phyloP scores from a whole-genome alignment of 2,888 invertebrate genomes.

The Pharmacophagus antenor region DNA sequence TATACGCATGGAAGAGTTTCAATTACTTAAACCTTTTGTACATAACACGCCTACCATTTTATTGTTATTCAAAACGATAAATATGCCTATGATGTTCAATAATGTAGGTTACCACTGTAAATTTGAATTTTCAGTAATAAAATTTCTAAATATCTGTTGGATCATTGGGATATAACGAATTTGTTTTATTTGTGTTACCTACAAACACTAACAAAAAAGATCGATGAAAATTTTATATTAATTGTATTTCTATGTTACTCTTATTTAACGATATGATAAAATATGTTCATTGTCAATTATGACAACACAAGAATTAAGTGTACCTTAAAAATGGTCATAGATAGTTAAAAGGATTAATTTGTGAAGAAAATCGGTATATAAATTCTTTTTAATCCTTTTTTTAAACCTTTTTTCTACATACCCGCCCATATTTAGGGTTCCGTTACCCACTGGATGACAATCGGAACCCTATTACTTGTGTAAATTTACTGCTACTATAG shows the following conservation, averaged over 20 bases:
- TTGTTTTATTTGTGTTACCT: conserved; percentile 61
- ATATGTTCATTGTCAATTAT: background rate
- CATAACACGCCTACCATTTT: conserved; percentile 63
- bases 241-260: no score
- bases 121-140: conserved; percentile 69
- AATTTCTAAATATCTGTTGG: conserved; percentile 71
- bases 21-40: conserved; percentile 61
- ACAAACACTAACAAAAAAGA: background rate
- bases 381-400: no score
- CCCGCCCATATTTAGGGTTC: no score
- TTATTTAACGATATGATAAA: background rate
- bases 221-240: background rate
- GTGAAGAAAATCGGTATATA: no score
- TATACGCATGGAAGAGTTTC: conserved; percentile 53
- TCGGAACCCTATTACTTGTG: no score
- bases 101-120: conserved; percentile 70
- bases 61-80: conserved; percentile 71
- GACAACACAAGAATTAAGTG: no score
- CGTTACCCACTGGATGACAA: no score
- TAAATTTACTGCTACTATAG: no score
- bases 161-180: conserved; percentile 69
- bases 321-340: no score
- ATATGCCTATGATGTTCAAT: conserved; percentile 73
- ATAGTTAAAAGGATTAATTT: no score
- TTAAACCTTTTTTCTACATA: no score